These are phyloP conservation scores for Hydrozoanthus tunicans DNA, from an alignment of 64 coral and sea anemone genomes.

Conservation along the genomic window DNA sequence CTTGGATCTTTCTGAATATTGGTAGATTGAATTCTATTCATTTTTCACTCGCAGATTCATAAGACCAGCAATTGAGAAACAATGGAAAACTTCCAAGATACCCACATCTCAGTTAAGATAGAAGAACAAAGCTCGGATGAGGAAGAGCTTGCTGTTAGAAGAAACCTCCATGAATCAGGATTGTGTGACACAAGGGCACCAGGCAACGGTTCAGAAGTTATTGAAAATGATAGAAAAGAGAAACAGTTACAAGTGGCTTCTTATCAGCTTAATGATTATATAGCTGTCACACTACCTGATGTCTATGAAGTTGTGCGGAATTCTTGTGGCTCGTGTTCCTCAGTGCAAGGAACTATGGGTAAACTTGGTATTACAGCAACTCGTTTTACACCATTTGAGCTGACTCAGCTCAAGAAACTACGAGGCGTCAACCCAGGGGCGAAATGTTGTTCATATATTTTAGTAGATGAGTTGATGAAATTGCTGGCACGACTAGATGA, in stretches of 20 bases:
- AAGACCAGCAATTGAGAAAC: neutral
- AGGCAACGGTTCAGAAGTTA: neutral
- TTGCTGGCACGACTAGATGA: slow-evolving; percentile 54
- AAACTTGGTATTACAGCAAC: slow-evolving; percentile 61
- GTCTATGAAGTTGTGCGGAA: slow-evolving; percentile 65
- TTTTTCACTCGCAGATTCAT: neutral
- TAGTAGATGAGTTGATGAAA: slow-evolving; percentile 36
- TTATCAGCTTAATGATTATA: slow-evolving; percentile 22
- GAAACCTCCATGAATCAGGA: neutral
- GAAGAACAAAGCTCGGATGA: slow-evolving; percentile 27
- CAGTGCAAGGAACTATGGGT: slow-evolving; percentile 49
- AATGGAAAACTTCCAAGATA: neutral
- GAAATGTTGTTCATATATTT: slow-evolving; percentile 77
- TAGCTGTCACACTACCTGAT: slow-evolving; percentile 60
- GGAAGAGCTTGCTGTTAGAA: neutral
- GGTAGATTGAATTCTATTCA: too few relatives aligned
- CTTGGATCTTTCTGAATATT: too few relatives aligned
- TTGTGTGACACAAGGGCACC: neutral
- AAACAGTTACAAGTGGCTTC: neutral
- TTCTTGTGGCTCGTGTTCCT: slow-evolving; percentile 56
- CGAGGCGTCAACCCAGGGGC: slow-evolving; percentile 49
- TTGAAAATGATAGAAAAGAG: neutral
- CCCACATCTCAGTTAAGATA: slow-evolving; percentile 11
- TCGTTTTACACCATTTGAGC: slow-evolving; percentile 52
- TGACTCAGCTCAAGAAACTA: slow-evolving; percentile 56